Conservation (phyloP, 1,140 invertebrate genomes). For the Vanessa atalanta region DNA sequence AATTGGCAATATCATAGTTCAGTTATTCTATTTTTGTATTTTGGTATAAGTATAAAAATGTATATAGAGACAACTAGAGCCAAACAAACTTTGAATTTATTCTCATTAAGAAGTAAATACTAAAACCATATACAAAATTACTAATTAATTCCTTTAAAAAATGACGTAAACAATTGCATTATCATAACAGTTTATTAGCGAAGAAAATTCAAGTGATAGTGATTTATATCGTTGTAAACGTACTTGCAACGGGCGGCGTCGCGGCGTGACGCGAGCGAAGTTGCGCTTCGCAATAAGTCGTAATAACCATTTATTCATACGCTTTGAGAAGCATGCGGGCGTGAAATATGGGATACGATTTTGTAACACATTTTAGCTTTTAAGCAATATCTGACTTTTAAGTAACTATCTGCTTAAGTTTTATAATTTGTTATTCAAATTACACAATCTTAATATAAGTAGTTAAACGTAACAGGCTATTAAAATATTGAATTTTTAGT, state of each 20-base stretch:
- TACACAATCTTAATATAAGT: background rate
- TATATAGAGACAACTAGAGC: too few species aligned
- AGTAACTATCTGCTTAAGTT: background rate
- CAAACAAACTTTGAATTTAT: too few species aligned
- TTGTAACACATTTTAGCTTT: constrained; percentile 27
- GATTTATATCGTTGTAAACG: background rate
- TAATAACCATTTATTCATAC: constrained; percentile 11
- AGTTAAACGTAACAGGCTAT: too few species aligned
- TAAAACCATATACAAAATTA: too few species aligned
- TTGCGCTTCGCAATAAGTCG: constrained; percentile 22
- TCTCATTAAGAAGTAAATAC: too few species aligned
- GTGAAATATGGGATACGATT: constrained; percentile 29
- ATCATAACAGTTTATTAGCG: background rate
- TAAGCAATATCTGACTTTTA: constrained; percentile 26
- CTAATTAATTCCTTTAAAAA: too few species aligned
- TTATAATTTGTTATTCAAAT: background rate
- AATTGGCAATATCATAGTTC: too few species aligned
- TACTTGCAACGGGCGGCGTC: background rate
- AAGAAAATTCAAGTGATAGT: background rate
- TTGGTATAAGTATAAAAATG: too few species aligned
- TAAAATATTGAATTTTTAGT: too few species aligned
- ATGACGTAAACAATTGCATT: background rate
- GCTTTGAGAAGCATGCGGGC: constrained; percentile 15
- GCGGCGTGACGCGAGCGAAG: background rate
- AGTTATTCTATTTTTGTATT: too few species aligned